A percentile compares a stretch with the other conserved stretches of the same genome.
phyloP scores from a whole-genome alignment of 2,113 vertebrate species.

The Cnemophilus loriae region DNA sequence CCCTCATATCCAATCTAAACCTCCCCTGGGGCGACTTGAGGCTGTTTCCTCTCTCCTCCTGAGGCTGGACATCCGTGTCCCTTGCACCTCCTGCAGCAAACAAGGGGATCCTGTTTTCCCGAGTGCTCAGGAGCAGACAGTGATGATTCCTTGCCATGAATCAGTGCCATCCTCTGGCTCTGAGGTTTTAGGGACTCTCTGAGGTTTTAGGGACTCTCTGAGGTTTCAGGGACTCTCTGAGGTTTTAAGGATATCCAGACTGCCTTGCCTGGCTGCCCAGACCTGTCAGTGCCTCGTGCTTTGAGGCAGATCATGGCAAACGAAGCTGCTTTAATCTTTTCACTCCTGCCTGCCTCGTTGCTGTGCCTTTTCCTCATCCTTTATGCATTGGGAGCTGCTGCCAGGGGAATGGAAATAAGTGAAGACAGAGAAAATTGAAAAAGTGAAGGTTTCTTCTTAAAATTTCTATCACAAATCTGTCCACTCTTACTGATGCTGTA shows the following conservation, averaged over 20 bases:
- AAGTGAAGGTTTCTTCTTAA: neutral
- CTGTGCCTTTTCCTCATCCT: neutral
- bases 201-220: neutral
- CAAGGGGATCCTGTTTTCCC: neutral
- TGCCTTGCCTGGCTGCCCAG: neutral
- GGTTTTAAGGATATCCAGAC: neutral
- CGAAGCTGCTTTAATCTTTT: neutral
- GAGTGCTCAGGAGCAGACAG: neutral
- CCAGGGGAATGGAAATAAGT: neutral
- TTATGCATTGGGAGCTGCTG: neutral
- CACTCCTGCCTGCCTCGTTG: neutral
- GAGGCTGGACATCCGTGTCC: neutral
- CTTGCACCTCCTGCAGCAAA: neutral
- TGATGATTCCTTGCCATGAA: neutral
- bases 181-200: neutral
- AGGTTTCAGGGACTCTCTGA: neutral
- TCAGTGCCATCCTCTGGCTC: neutral
- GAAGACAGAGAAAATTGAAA: neutral
- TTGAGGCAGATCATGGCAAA: neutral
- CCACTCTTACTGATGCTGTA: neutral
- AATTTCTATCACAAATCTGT: neutral
- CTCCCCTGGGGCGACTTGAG: neutral
- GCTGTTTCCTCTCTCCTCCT: neutral
- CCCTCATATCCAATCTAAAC: neutral
- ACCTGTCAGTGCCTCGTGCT: neutral